Conservation (phyloP, 2,888 invertebrate species). For the Matsumyia berberina region DNA sequence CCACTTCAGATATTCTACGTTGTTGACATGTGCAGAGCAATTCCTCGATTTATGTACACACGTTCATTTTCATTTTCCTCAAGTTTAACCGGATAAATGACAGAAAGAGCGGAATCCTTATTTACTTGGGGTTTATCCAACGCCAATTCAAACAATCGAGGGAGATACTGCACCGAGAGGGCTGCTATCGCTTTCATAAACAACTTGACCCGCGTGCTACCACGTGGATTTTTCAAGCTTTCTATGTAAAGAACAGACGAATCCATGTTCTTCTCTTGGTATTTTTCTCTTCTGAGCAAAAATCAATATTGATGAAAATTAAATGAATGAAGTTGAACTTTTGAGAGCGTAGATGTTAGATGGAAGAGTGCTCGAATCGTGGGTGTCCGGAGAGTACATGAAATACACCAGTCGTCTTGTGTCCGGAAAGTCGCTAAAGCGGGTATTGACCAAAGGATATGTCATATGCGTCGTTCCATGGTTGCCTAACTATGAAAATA, state of each 20-base stretch:
- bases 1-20: conserved; percentile 27
- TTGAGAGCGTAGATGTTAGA: conserved; percentile 29
- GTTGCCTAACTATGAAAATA: conserved; percentile 34
- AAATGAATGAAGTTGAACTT: conserved; percentile 73
- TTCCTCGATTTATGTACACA: conserved; percentile 15
- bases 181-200: conserved; percentile 34
- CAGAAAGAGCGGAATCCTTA: conserved; percentile 19
- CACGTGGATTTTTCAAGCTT: conserved; percentile 70
- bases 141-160: conserved; percentile 13
- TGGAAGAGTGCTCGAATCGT: conserved; percentile 23
- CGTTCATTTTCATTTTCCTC: not conserved
- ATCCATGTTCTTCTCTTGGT: conserved; percentile 43
- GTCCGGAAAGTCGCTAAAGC: conserved; percentile 33
- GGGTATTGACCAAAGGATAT: conserved; percentile 71
- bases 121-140: conserved; percentile 29
- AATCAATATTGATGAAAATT: conserved; percentile 74
- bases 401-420: conserved; percentile 26
- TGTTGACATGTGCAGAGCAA: conserved; percentile 53
- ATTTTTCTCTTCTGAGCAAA: conserved; percentile 40
- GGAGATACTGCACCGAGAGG: conserved; percentile 26
- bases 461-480: conserved; percentile 54
- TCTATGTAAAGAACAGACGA: conserved; percentile 34
- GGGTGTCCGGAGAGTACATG: conserved; percentile 2
- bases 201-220: conserved; percentile 53
- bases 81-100: conserved; percentile 22